Evolutionary conservation across 2,113 vertebrate genomes (phyloP), one percentile per base, ranked within the genome.

Genomic region (Thalassoma bifasciatum): DNA sequence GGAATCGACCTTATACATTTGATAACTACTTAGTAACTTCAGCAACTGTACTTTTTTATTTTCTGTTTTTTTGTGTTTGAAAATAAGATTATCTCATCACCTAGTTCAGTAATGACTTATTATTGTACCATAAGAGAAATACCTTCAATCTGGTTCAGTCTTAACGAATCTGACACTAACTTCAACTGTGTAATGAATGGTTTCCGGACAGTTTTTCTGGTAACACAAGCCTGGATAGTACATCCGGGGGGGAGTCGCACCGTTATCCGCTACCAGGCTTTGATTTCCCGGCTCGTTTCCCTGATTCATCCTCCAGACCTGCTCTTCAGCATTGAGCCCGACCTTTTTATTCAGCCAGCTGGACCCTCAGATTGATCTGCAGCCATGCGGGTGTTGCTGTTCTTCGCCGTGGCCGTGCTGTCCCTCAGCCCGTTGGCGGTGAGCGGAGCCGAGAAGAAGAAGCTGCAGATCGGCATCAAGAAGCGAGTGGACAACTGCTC

Each of bases 401-500:
- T 94, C 38, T 50, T 93, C 3, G 87, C 80, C 2, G 79, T 92
- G 58, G 77, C 92, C 24, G 71, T 89, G 47, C 51, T 93, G 61
- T 85, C 86, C 2, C 81, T 94, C 19, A 66, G 82, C 63, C 81
- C 90, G 5, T 66, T 63, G 57, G 51, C 68, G 8, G 89, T 86
- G 2, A 87, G 87, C 24, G 93, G 93, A 2, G 93, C 91, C 36
- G 96, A 95, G 53, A 96, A 96, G 82, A 95, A 95, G 75, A 97
- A 97, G 68, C 92, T 97, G 22, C 96, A 97, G 90, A 97, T 97
- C n/a, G 96, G 96, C 22, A 95, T 97, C 87, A 97, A 97, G 88
- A 98, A 97, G 75, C 91, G 96, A 10, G 95, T 96, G 81, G 96
- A 97, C 74, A 94, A 95, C 85, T 97, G 96, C 71, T 93, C 94